Conservation (phyloP, 2,888 invertebrate species). For the Cartodere bifasciata region DNA sequence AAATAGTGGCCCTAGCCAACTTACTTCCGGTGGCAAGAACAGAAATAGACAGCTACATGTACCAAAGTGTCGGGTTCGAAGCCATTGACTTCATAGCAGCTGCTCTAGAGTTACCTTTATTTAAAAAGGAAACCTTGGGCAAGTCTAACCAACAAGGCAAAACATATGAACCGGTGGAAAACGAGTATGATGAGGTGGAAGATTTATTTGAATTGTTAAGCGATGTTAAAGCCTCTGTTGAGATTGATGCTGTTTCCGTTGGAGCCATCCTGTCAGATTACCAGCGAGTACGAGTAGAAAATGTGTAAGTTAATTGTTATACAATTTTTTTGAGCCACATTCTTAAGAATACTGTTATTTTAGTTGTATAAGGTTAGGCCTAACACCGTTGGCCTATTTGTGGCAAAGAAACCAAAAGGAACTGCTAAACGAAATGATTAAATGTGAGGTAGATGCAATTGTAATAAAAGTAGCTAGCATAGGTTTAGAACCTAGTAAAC, state of each 20-base stretch:
- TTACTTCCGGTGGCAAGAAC: constrained; percentile 77
- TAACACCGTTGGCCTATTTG: constrained; percentile 82
- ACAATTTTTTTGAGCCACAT: too few relatives aligned
- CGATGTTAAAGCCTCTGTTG: constrained; percentile 52
- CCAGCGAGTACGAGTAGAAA: constrained; percentile 93
- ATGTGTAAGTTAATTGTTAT: constrained; percentile 73
- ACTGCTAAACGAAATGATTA: constrained; percentile 93
- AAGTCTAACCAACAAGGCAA: constrained; percentile 67
- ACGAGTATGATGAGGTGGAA: constrained; percentile 97
- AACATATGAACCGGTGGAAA: constrained; percentile 65
- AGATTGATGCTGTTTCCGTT: constrained; percentile 82
- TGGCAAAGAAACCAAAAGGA: constrained; percentile 95
- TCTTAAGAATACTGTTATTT: constrained; percentile 11
- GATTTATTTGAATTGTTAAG: constrained; percentile 78
- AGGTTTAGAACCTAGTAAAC: constrained; percentile 74
- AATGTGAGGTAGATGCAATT: constrained; percentile 81
- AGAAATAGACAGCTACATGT: constrained; percentile 70
- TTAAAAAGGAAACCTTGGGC: constrained; percentile 72
- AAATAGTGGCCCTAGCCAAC: constrained; percentile 92
- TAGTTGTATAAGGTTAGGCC: constrained; percentile 80
- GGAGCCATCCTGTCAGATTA: constrained; percentile 98
- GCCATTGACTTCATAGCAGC: constrained; percentile 84
- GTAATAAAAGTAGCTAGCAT: constrained; percentile 95
- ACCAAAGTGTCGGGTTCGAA: constrained; percentile 97
- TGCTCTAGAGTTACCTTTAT: constrained; percentile 88